A percentile compares a stretch with the other conserved stretches of the same genome.
These are phyloP conservation scores for Euwallacea similis DNA, from an alignment of 1,140 invertebrate genomes.

Conservation along the genomic window DNA sequence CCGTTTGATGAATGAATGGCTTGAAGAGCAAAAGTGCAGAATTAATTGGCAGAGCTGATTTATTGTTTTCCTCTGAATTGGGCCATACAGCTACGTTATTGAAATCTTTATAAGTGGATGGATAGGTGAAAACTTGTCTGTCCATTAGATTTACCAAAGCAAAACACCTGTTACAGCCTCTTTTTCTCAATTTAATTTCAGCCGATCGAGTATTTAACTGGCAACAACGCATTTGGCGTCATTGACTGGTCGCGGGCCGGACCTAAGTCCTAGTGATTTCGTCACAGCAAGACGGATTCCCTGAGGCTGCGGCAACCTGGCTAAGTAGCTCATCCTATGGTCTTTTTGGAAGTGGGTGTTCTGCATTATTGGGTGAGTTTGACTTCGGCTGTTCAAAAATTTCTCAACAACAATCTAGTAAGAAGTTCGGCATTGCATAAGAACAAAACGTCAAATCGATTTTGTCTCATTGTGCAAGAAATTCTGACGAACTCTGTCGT, in stretches of 20 bases:
- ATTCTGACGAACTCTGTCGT: too few species aligned
- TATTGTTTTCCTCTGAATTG: too few species aligned
- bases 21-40: too few species aligned
- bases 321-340: constrained; percentile 8
- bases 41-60: too few species aligned
- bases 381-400: background rate
- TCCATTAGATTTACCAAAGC: constrained; percentile 5
- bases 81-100: too few species aligned
- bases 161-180: constrained; percentile 7
- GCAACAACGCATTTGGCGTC: constrained; percentile 17
- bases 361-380: constrained; percentile 28
- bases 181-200: constrained; percentile 15
- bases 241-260: constrained; percentile 16
- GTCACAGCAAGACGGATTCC: constrained; percentile 1
- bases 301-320: constrained; percentile 16
- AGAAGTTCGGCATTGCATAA: background rate
- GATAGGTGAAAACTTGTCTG: background rate
- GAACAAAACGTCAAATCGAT: too few species aligned
- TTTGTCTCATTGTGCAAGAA: too few species aligned
- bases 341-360: constrained; percentile 9
- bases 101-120: too few species aligned
- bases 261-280: constrained; percentile 7
- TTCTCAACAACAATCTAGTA: background rate
- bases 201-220: constrained; percentile 9
- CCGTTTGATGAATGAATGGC: too few species aligned